Evolutionary conservation across 1,140 invertebrate genomes (phyloP).

Genomic region (Phortica variegata): DNA sequence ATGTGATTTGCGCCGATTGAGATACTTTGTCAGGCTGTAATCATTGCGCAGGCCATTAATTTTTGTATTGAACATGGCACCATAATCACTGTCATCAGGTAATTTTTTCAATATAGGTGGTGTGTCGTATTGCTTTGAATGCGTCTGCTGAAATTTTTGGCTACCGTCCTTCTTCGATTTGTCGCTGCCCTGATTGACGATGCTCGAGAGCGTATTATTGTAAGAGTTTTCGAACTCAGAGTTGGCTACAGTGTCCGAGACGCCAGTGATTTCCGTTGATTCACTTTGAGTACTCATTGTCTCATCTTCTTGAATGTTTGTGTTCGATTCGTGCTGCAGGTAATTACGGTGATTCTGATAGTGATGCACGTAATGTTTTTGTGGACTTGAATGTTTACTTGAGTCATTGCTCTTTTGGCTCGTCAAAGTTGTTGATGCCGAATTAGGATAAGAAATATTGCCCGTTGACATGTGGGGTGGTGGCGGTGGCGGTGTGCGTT

Average conservation of each 20-base stretch:
- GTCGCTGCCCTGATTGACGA: constrained; percentile 26
- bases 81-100: constrained; percentile 29
- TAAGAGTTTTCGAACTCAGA: constrained; percentile 45
- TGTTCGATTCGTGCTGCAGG: not conserved
- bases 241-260: constrained; percentile 32
- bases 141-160: constrained; percentile 2
- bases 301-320: constrained; percentile 33
- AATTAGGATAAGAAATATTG: constrained; percentile 1
- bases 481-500: constrained; percentile 36
- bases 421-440: constrained; percentile 14
- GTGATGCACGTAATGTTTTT: not conserved
- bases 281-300: constrained; percentile 47
- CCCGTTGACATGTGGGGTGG: constrained; percentile 26
- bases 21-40: constrained; percentile 52
- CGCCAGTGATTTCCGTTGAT: constrained; percentile 46
- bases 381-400: not conserved
- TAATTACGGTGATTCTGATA: constrained; percentile 1
- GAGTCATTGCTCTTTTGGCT: constrained; percentile 14
- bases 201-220: constrained; percentile 43
- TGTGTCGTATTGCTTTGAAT: constrained; percentile 10
- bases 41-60: constrained; percentile 47
- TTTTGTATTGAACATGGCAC: constrained; percentile 41
- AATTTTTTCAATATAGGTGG: constrained; percentile 10
- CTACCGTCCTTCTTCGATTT: constrained; percentile 3
- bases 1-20: constrained; percentile 42